Evolutionary conservation across 2,113 vertebrate genomes (phyloP), one percentile per base, ranked within the genome.

Genomic region (Toxotes jaculatrix): DNA sequence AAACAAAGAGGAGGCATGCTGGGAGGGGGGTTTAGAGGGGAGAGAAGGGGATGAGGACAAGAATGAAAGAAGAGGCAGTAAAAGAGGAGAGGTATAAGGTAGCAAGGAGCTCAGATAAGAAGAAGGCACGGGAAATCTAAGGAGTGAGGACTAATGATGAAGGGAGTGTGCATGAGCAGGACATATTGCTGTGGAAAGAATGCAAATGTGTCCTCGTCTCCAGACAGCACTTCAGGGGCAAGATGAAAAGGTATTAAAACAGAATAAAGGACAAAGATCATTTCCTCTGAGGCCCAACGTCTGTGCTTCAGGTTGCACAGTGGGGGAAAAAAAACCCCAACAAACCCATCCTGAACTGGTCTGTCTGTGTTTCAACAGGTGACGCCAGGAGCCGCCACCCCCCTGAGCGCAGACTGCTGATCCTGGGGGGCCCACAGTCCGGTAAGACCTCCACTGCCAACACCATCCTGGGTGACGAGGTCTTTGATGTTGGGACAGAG

Each of bases 391-490:
- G 85, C 8, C 89, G 91, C 11, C 93, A 93, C 56, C 93, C 93
- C 23, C 93, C 92, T 21, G 92, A 93, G 74, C 93, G 92, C 72
- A 82, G 93, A 42, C 87, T 95, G 53, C 82, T 95, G 38, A 84
- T 95, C 74, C 77, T 95, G 0, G 94, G 93, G 17, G 92, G 93
- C 0, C 88, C 90, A 4, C 89, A 75, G 45, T 90, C 92, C 0
- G 94, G 93, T 5, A 94, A 95, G 87, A 93, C 91, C 79, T 89
- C 89, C 61, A 83, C 91, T 1, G 94, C 91, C 51, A 95, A 95
- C 87, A 88, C 69, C 82, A 89, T 95, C 82, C 86, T 95, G 32
- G 94, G 93, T 23, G 92, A 93, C 1, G 88, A 95, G 73, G 82
- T 90, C 71, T 95, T 95, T 14, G 90, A 93, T 21, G 66, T 74